Base-by-base conservation (phyloP, 2,888 invertebrate species). In the Andrena fulva region DNA sequence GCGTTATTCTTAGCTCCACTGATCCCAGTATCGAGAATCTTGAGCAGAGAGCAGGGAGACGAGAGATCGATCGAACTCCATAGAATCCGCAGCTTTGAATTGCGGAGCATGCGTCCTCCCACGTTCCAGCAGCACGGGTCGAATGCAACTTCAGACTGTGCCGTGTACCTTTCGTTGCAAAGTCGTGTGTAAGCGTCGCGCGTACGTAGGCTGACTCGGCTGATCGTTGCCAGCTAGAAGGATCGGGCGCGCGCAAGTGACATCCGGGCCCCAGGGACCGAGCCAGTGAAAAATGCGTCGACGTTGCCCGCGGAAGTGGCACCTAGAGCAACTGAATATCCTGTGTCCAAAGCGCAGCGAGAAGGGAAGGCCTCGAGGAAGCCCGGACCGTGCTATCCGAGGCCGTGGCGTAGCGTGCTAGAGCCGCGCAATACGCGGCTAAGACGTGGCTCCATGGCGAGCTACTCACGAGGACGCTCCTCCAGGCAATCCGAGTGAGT, bases 401-500 rank as follows among this genome's bases (percentile, higher is more conserved):
- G 56, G 12, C 54, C 42, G 27, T 33, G 63, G 29, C n/a, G 29
- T 60, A 50, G 63, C 70, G 62, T 29, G 52, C 24, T 76, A 56
- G 50, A 29, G 56, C 42, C 67, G 52, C 64, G 35, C 50, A 42
- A 66, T 63, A 59, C 75, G 33, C 63, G 64, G 10, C 27, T 24
- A 8, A 56, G 56, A 54, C 68, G 24, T 52, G 64, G 27, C 80
- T 81, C 77, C 56, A 87, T 77, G 81, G 78, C 85, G 62, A 85
- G 60, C 77, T 80, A 83, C 31, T 81, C 69, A 35, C 79, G 78
- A 54, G 85, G 76, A 66, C 83, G 81, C 63, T 81, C 85, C 63
- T 87, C 85, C 52, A 60, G 83, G 52, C 89, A 81, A 69, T 83
- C 77, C 66, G 81, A 85, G 83, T 89, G 80, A 80, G 71, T 81